Conservation (phyloP, 2,888 invertebrate genomes). For the Eupithecia subfuscata region DNA sequence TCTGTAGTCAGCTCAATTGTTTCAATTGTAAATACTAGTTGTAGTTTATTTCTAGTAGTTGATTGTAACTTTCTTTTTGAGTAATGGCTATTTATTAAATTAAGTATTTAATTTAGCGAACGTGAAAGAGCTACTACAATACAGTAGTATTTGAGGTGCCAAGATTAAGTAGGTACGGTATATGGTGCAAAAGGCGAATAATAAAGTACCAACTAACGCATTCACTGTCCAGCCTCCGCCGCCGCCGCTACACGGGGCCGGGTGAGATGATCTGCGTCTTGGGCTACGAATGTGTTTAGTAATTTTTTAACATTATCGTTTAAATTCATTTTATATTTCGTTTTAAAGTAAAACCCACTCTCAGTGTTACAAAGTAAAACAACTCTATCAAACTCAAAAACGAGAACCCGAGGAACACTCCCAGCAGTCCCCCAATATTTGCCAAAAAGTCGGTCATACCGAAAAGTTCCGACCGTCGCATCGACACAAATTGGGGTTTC, state of each 20-base stretch:
- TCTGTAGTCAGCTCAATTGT: too few relatives aligned
- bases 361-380: constrained; percentile 75
- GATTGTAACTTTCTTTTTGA: too few relatives aligned
- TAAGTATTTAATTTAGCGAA: background rate
- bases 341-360: constrained; percentile 55
- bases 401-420: constrained; percentile 85
- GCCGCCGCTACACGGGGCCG: too few relatives aligned
- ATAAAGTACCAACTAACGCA: background rate
- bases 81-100: too few relatives aligned
- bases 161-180: background rate
- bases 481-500: constrained; percentile 80
- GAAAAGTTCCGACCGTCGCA: constrained; percentile 82
- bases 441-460: constrained; percentile 83
- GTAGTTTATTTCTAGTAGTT: too few relatives aligned
- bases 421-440: constrained; percentile 83
- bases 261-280: too few relatives aligned
- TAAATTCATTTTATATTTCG: background rate
- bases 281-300: too few relatives aligned
- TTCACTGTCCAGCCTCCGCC: too few relatives aligned
- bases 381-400: constrained; percentile 70
- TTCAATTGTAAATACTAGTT: too few relatives aligned
- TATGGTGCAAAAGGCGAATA: background rate
- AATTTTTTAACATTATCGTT: too few relatives aligned
- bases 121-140: background rate
- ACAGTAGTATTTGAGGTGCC: background rate